Conservation (phyloP, 2,888 invertebrate species). For the Drosophila austrosaltans region DNA sequence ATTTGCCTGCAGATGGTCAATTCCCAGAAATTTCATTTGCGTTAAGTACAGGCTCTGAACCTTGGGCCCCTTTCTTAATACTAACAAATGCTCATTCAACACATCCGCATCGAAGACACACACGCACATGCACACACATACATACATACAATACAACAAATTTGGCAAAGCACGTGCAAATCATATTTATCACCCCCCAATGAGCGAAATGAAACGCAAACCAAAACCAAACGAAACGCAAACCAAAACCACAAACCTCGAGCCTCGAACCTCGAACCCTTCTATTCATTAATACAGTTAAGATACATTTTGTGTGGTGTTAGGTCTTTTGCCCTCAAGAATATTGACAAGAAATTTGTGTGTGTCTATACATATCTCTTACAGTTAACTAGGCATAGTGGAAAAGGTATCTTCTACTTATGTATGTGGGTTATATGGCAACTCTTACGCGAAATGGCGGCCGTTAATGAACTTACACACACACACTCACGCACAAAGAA, state of each 20-base stretch:
- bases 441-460: slow-evolving; percentile 68
- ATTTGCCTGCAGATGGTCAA: slow-evolving; percentile 14
- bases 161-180: slow-evolving; percentile 57
- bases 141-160: slow-evolving; percentile 1
- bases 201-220: slow-evolving; percentile 31
- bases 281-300: slow-evolving; percentile 24
- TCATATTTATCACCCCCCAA: slow-evolving; percentile 57
- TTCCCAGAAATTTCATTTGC: slow-evolving; percentile 19
- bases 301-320: slow-evolving; percentile 4
- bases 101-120: neutral
- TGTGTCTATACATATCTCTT: slow-evolving; percentile 6
- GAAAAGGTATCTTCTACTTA: slow-evolving; percentile 21
- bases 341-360: slow-evolving; percentile 41
- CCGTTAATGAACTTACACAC: slow-evolving; percentile 75
- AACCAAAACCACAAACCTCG: slow-evolving; percentile 20
- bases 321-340: slow-evolving; percentile 34
- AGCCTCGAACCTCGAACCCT: slow-evolving; percentile 30
- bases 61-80: neutral
- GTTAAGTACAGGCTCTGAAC: slow-evolving; percentile 13
- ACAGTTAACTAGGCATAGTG: slow-evolving; percentile 14
- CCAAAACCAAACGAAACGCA: slow-evolving; percentile 31
- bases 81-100: slow-evolving; percentile 2
- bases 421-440: slow-evolving; percentile 41
- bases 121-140: neutral
- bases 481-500: slow-evolving; percentile 29